A percentile compares a stretch with the other conserved stretches of the same genome.
Evolutionary conservation across 2,797 vertebrate species (phyloP).

Genomic region (Micropoecilia bifurca): DNA sequence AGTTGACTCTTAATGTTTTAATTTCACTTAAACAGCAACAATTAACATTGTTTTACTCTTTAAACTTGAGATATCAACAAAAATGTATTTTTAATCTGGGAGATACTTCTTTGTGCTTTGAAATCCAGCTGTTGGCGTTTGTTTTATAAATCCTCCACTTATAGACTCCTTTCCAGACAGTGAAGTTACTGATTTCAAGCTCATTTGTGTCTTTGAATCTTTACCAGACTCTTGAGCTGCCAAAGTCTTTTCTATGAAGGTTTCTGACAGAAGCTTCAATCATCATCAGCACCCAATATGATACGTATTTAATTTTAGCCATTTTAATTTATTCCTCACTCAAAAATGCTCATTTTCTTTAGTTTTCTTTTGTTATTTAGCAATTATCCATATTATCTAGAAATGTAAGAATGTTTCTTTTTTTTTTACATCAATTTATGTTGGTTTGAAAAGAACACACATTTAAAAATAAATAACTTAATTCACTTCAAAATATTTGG

Average conservation of each 20-base stretch:
- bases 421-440: neutral
- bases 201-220: neutral
- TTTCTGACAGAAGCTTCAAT: neutral
- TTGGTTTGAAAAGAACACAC: neutral
- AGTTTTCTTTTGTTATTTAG: neutral
- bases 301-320: neutral
- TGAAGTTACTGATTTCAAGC: neutral
- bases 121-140: neutral
- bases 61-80: neutral
- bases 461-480: neutral
- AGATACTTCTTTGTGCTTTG: neutral
- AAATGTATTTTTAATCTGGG: neutral
- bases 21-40: neutral
- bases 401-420: neutral
- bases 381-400: neutral
- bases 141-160: neutral
- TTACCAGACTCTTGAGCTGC: neutral
- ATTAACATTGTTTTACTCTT: neutral
- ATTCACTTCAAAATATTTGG: neutral
- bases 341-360: neutral
- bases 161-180: neutral
- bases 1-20: no score
- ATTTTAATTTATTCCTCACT: neutral
- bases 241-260: neutral
- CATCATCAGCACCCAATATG: neutral